A percentile compares a stretch with the other conserved stretches of the same genome.
Conservation (phyloP, 2,888 invertebrate species). For the Aleiodes testaceus region DNA sequence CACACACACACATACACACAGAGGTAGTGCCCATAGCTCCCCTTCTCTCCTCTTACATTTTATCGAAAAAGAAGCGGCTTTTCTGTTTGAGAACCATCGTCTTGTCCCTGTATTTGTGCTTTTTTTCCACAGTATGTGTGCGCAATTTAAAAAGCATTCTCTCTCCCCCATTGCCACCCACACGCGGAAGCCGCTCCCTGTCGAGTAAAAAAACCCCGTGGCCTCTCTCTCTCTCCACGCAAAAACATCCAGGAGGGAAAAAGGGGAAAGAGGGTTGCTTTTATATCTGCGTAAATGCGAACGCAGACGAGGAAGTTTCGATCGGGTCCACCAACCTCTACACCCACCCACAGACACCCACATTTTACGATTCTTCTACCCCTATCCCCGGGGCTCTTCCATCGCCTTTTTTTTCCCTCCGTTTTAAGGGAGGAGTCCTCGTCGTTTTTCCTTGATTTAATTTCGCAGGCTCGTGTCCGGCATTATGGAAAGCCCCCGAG, state of each 20-base stretch:
- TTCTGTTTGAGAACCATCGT: conserved; percentile 22
- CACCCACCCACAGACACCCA: conserved; percentile 8
- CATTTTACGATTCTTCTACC: conserved; percentile 29
- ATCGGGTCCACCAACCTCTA: conserved; percentile 60
- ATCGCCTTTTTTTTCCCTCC: conserved; percentile 32
- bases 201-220: conserved; percentile 3
- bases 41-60: too few relatives aligned
- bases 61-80: too few relatives aligned
- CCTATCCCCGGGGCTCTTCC: conserved; percentile 24
- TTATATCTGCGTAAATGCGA: conserved; percentile 64
- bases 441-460: conserved; percentile 56
- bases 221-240: conserved; percentile 45
- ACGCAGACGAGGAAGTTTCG: conserved; percentile 58
- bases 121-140: neutral
- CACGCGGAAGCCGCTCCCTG: conserved; percentile 40
- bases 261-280: conserved; percentile 52
- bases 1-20: neutral
- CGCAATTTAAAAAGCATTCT: conserved; percentile 3
- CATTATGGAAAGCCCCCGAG: conserved; percentile 52
- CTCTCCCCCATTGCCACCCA: conserved; percentile 48
- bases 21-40: neutral
- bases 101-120: conserved; percentile 2
- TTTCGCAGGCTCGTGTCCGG: conserved; percentile 58
- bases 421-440: conserved; percentile 34
- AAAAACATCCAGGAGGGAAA: conserved; percentile 22